phyloP scores from a whole-genome alignment of 2,888 invertebrate genomes.

The Hydrotaea cyrtoneurina region DNA sequence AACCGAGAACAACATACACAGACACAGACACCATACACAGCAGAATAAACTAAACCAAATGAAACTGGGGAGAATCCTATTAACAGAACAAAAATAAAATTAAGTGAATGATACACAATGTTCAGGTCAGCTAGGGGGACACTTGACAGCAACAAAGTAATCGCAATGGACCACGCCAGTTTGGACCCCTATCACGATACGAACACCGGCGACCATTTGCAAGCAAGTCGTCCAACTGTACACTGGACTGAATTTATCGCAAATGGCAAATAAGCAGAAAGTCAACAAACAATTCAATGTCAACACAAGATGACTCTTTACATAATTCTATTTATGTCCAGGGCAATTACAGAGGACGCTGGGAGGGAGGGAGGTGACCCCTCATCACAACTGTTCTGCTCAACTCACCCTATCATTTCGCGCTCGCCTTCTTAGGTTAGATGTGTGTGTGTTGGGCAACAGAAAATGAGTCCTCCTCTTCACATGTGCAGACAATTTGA shows the following conservation, averaged over 20 bases:
- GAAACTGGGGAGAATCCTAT: not conserved
- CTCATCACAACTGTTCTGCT: not conserved
- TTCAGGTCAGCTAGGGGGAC: not conserved
- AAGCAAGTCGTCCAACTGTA: no score
- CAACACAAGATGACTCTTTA: not conserved
- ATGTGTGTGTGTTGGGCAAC: not conserved
- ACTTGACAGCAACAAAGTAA: no score
- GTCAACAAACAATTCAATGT: constrained; percentile 18
- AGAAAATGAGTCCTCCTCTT: not conserved
- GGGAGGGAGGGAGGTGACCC: not conserved
- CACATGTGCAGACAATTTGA: not conserved
- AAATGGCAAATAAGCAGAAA: not conserved
- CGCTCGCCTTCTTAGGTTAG: not conserved
- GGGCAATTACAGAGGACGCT: not conserved
- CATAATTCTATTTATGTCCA: not conserved
- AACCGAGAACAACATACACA: not conserved
- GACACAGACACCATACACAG: no score
- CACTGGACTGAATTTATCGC: not conserved
- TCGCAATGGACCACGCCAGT: no score
- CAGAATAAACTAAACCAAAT: not conserved
- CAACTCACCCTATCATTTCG: not conserved
- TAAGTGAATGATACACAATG: not conserved
- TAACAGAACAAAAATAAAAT: not conserved
- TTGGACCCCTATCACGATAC: no score
- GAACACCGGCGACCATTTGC: no score